phyloP scores from a whole-genome alignment of 2,113 vertebrate species.

The Protobothrops mucrosquamatus region DNA sequence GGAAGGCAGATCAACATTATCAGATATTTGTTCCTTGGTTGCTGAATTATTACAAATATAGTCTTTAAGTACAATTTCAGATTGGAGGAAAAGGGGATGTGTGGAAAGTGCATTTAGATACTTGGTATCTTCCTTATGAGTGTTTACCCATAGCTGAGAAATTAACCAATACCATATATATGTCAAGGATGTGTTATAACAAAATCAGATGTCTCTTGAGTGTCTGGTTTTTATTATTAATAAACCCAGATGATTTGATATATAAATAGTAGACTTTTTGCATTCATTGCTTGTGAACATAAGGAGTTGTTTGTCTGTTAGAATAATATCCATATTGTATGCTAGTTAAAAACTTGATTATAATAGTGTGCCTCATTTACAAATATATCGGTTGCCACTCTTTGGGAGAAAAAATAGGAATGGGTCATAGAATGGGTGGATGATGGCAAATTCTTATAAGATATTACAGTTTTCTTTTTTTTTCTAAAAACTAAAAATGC shows the following conservation, averaged over 20 bases:
- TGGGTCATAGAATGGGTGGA: not conserved
- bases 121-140: not conserved
- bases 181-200: not conserved
- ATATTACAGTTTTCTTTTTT: not conserved
- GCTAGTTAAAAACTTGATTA: not conserved
- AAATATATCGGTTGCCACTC: rapidly evolving
- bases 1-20: not conserved
- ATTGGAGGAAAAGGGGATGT: not conserved
- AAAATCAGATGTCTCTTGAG: not conserved
- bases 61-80: not conserved
- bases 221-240: rapidly evolving
- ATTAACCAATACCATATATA: not conserved
- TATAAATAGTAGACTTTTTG: rapidly evolving
- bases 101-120: not conserved
- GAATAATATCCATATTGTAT: not conserved
- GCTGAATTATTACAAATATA: not conserved
- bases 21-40: not conserved
- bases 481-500: not conserved
- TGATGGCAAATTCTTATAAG: not conserved
- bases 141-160: not conserved
- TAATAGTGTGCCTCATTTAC: not conserved
- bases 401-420: not conserved
- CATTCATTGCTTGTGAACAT: rapidly evolving
- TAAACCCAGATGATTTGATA: too few species aligned
- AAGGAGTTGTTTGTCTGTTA: rapidly evolving